A percentile compares a stretch with the other conserved stretches of the same genome.
These are phyloP conservation scores for Hemitrygon akajei DNA, from an alignment of 2,797 vertebrate species.

Conservation along the genomic window DNA sequence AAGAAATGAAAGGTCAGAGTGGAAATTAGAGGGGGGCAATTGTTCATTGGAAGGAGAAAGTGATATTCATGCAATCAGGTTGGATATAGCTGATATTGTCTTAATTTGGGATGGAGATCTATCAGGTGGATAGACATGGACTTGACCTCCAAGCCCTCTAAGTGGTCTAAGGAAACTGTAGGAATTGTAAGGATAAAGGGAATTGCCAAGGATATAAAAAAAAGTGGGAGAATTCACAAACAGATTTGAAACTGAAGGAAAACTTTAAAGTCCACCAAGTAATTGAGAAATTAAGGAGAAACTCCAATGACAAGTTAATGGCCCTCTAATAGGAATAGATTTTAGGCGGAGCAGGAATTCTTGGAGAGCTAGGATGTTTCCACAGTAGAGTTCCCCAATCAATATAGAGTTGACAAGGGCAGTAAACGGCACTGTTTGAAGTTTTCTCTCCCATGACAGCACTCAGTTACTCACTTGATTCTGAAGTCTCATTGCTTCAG, in stretches of 20 bases:
- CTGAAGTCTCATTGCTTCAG: neutral
- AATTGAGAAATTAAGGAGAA: neutral
- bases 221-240: neutral
- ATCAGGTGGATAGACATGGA: neutral
- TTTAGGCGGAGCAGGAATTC: neutral
- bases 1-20: too few relatives aligned
- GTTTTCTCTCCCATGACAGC: neutral
- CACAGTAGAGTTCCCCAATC: neutral
- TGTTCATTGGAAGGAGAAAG: too few relatives aligned
- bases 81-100: too few relatives aligned
- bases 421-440: neutral
- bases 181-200: neutral
- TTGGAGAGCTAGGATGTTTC: neutral
- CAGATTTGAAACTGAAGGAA: neutral
- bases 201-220: neutral
- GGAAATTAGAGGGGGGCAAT: too few relatives aligned
- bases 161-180: too few relatives aligned
- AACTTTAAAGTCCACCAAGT: neutral
- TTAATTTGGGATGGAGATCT: neutral
- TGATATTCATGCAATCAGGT: too few relatives aligned
- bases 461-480: neutral
- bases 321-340: neutral
- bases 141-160: neutral
- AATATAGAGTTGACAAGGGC: neutral
- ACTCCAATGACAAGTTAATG: neutral